These are phyloP conservation scores for Passer montanus DNA, from an alignment of 2,113 vertebrate species.

Conservation along the genomic window DNA sequence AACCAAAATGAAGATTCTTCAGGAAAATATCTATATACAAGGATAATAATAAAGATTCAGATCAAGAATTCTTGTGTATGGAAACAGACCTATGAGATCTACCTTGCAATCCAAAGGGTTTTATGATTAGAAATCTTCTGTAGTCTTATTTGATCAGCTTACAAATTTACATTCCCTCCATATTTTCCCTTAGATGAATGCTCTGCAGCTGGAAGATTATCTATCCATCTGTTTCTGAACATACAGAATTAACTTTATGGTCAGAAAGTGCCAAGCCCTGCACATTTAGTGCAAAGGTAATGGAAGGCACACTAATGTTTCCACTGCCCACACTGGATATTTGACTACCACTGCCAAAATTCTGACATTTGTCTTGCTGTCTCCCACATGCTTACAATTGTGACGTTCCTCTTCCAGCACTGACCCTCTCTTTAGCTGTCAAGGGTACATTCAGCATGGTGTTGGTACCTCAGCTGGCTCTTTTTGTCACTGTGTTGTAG, in stretches of 20 bases:
- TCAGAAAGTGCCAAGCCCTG: background rate
- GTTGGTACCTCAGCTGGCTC: background rate
- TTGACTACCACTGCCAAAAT: background rate
- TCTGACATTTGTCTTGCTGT: background rate
- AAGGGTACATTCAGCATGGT: background rate
- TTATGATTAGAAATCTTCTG: background rate
- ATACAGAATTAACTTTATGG: constrained; percentile 46
- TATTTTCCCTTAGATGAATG: background rate
- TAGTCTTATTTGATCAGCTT: background rate
- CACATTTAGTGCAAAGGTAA: background rate
- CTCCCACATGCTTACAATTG: background rate
- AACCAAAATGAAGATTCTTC: background rate
- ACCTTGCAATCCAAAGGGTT: background rate
- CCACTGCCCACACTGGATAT: background rate
- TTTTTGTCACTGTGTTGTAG: background rate
- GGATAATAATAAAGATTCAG: background rate
- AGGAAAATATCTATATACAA: background rate
- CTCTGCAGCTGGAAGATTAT: constrained; percentile 19
- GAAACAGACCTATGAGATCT: background rate
- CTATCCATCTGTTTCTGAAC: constrained; percentile 46
- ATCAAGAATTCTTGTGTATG: background rate
- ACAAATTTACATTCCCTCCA: background rate
- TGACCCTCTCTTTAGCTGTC: background rate
- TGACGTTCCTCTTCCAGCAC: background rate
- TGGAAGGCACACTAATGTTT: background rate